These are phyloP conservation scores for Bactericera cockerelli DNA, from an alignment of 1,140 invertebrate genomes.

Conservation along the genomic window DNA sequence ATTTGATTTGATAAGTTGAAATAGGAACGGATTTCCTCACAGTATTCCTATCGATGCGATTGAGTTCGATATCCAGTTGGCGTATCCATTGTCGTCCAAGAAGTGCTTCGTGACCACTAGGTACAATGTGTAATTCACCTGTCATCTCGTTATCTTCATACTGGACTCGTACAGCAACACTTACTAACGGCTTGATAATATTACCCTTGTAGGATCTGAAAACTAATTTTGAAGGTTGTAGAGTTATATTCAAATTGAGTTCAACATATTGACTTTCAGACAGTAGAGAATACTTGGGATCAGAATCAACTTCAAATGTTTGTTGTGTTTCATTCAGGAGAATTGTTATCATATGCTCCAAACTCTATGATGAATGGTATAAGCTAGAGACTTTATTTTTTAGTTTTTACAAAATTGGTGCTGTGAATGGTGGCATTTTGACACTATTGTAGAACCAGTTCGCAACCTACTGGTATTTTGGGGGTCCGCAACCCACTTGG, in stretches of 20 bases:
- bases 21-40: not conserved
- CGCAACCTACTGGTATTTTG: too few species aligned
- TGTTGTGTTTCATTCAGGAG: conserved; percentile 4
- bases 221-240: conserved; percentile 6
- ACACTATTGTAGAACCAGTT: too few species aligned
- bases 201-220: conserved; percentile 19
- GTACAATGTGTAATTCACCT: conserved; percentile 17
- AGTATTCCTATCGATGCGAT: not conserved
- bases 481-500: too few species aligned
- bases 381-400: too few species aligned
- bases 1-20: not conserved
- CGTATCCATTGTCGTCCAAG: conserved; percentile 17
- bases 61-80: conserved; percentile 15
- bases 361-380: too few species aligned
- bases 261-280: not conserved
- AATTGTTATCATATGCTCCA: too few species aligned
- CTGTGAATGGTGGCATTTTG: too few species aligned
- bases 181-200: conserved; percentile 17
- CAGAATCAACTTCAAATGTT: conserved; percentile 13
- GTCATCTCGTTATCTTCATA: not conserved
- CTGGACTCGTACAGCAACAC: conserved; percentile 14
- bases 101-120: conserved; percentile 15
- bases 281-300: conserved; percentile 2
- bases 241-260: not conserved
- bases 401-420: too few species aligned